phyloP scores from a whole-genome alignment of 2,113 vertebrate genomes.

The Pluvialis apricaria region DNA sequence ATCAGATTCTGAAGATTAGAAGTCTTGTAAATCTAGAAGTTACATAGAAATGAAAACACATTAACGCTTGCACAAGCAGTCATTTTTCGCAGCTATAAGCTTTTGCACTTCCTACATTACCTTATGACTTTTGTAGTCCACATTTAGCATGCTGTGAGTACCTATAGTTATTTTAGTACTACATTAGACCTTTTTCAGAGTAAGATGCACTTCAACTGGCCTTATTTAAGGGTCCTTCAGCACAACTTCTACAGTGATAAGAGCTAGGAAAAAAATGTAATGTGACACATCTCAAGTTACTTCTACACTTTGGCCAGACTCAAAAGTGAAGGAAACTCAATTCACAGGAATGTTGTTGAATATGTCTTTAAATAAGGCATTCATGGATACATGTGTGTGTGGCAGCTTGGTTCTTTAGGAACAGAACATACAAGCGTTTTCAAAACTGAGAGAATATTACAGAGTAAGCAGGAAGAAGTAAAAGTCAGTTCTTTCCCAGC shows the following conservation, averaged over 20 bases:
- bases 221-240: neutral
- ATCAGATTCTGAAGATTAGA: neutral
- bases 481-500: neutral
- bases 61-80: neutral
- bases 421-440: neutral
- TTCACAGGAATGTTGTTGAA: neutral
- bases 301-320: neutral
- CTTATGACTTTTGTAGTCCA: neutral
- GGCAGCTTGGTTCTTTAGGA: neutral
- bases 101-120: neutral
- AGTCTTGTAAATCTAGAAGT: neutral
- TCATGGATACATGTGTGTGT: too few species aligned
- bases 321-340: neutral
- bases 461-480: neutral
- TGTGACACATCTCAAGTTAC: neutral
- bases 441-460: neutral
- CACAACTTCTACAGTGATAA: neutral
- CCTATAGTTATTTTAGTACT: neutral
- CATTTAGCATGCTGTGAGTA: neutral
- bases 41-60: neutral
- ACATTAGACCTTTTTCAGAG: neutral
- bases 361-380: neutral
- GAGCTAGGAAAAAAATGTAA: accelerated
- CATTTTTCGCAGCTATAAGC: neutral
- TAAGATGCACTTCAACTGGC: neutral